A percentile compares a stretch with the other conserved stretches of the same genome.
These are phyloP conservation scores for Aphelenchoides fujianensis DNA, from an alignment of 1,140 invertebrate genomes.

Conservation along the genomic window DNA sequence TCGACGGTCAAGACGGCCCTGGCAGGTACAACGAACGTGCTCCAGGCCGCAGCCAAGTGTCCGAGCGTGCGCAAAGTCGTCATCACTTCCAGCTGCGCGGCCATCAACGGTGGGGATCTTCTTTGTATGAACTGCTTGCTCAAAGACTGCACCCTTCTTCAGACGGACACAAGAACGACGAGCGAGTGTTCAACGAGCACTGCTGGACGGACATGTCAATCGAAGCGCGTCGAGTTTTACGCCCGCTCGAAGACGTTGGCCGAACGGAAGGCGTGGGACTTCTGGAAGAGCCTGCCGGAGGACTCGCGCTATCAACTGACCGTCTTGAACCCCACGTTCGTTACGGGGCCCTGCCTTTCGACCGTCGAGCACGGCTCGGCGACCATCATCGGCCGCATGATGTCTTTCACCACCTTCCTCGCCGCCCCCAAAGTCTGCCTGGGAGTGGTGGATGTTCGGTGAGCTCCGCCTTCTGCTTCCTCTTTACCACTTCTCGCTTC, in stretches of 20 bases:
- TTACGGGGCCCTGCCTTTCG: conserved; percentile 66
- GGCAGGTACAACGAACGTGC: conserved; percentile 66
- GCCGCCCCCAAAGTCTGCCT: conserved; percentile 50
- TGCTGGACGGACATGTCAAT: conserved; percentile 65
- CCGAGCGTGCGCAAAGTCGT: conserved; percentile 66
- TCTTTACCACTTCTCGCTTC: too few species aligned
- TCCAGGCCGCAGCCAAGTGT: conserved; percentile 65
- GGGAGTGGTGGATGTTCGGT: conserved; percentile 66
- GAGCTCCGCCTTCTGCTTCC: too few species aligned
- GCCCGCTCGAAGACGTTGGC: conserved; percentile 67
- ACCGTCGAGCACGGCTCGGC: conserved; percentile 63
- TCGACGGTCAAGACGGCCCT: conserved; percentile 66
- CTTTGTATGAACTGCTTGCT: background rate
- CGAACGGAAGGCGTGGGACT: conserved; percentile 68
- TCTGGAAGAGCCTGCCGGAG: conserved; percentile 44
- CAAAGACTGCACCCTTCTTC: conserved; percentile 25
- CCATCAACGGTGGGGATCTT: conserved; percentile 65
- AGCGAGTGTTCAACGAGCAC: conserved; percentile 65
- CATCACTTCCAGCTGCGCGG: conserved; percentile 67
- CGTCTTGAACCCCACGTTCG: conserved; percentile 66
- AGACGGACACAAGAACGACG: conserved; percentile 59
- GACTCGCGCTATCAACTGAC: conserved; percentile 66
- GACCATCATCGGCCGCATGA: conserved; percentile 48
- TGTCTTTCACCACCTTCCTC: conserved; percentile 37
- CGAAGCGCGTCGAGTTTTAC: conserved; percentile 62